A percentile compares a stretch with the other conserved stretches of the same genome.
Evolutionary conservation across 2,797 vertebrate species (phyloP).

Genomic region (Cottoperca gobio): DNA sequence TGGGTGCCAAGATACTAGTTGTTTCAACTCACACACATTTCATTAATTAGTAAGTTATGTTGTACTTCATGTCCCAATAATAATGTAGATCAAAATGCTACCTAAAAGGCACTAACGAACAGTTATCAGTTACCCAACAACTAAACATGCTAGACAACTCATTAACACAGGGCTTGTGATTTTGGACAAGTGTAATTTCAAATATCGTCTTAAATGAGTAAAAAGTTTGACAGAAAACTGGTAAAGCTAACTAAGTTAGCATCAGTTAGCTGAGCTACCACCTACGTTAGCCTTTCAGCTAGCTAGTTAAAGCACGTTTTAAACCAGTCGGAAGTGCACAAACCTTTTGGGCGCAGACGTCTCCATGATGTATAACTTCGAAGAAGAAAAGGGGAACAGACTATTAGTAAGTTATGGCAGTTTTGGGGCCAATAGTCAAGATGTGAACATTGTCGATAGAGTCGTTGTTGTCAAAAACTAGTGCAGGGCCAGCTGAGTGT

Average conservation of each 20-base stretch:
- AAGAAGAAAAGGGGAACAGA: background rate
- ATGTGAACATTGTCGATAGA: constrained; percentile 69
- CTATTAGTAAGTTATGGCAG: background rate
- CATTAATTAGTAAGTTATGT: background rate
- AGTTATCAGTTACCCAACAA: background rate
- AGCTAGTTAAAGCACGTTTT: constrained; percentile 23
- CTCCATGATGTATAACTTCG: constrained; percentile 66
- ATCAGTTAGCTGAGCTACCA: constrained; percentile 35
- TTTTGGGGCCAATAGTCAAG: constrained; percentile 29
- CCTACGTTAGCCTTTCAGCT: constrained; percentile 46
- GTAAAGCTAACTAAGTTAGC: constrained; percentile 49
- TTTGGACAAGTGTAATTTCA: accelerated
- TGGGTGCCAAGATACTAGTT: background rate
- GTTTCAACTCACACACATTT: background rate
- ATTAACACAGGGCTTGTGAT: background rate
- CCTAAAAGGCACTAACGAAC: background rate
- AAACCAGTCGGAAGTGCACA: constrained; percentile 30
- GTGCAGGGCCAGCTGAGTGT: constrained; percentile 68
- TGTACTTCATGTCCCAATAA: background rate
- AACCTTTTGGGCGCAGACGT: constrained; percentile 81
- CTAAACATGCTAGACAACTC: background rate
- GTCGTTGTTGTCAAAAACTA: constrained; percentile 76
- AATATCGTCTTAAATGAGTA: background rate
- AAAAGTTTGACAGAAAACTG: constrained; percentile 33
- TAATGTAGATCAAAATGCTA: background rate